Percentiles rank a stretch among this genome's conserved stretches.
phyloP scores from a whole-genome alignment of 2,797 vertebrate genomes.

The Sebastes matsubarae region DNA sequence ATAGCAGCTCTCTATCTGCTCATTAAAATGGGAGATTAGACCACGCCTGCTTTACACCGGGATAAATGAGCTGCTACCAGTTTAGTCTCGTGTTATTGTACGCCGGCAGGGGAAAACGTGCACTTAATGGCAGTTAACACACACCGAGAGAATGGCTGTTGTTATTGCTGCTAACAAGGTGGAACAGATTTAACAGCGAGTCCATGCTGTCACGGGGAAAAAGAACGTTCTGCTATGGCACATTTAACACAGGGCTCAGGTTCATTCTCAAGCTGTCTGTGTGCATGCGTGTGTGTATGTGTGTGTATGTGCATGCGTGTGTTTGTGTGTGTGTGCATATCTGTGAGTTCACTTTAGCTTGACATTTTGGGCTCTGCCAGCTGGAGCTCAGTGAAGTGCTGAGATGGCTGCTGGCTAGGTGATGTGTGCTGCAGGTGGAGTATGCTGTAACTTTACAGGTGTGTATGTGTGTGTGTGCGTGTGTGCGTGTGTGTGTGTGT shows the following conservation, averaged over 20 bases:
- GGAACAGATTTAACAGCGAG: slow-evolving; percentile 53
- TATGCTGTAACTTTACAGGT: slow-evolving; percentile 2
- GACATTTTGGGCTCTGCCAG: slow-evolving; percentile 43
- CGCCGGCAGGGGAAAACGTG: slow-evolving; percentile 30
- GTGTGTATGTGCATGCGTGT: not conserved
- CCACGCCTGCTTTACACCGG: slow-evolving; percentile 8
- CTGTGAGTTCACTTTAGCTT: slow-evolving; percentile 1
- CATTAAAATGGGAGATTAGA: slow-evolving; percentile 14
- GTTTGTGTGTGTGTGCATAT: not conserved
- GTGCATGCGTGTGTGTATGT: not conserved
- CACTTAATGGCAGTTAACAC: slow-evolving; percentile 35
- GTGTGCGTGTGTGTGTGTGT: not conserved
- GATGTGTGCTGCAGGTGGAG: slow-evolving; percentile 49
- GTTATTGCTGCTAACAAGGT: slow-evolving; percentile 59
- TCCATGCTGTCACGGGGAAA: slow-evolving; percentile 24
- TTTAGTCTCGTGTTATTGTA: slow-evolving; percentile 49
- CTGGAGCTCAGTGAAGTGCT: slow-evolving; percentile 36
- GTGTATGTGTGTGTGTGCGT: not conserved
- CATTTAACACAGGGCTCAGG: slow-evolving; percentile 44
- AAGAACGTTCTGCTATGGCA: slow-evolving; percentile 21
- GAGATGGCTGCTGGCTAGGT: slow-evolving; percentile 32
- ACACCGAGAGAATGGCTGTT: slow-evolving; percentile 9
- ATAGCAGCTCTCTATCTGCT: not conserved
- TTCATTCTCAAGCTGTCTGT: not conserved
- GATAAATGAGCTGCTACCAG: slow-evolving; percentile 49